Base-by-base conservation (phyloP, 2,113 vertebrate species). In the Tachycineta bicolor region DNA sequence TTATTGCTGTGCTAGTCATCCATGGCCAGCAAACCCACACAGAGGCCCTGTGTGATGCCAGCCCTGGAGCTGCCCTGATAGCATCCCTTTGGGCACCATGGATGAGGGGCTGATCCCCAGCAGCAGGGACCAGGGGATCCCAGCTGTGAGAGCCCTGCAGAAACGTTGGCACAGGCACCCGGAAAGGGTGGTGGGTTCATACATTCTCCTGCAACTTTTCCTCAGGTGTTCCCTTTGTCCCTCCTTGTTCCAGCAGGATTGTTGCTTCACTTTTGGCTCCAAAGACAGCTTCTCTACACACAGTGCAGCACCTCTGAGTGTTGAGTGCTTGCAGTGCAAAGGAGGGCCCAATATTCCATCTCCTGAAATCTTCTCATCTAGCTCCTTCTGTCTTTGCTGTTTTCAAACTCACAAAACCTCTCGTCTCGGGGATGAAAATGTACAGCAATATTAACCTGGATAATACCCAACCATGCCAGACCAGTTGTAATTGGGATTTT, bases 151-250 rank as follows among this genome's bases (percentile, higher is more conserved):
- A 4, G 8, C 3, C 5, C 15, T 33, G 17, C 5, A 78, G 59
- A 26, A 59, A 4, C 0, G 0, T 15, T 46, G 19, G 19, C 15
- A 74, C 0, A 0, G 44, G 31, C 37, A 67, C 10, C 8, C 2
- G 1, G 29, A 44, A 73, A 14, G 19, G 4, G 4, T 8, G 6
- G 1, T 11, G 4, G 1, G 8, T 10, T 74, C 26, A 12, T 14
- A 22, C 19, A 4, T 3, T 43, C 25, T 67, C 17, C 23, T 24
- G 17, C 5, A 0, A 69, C 41, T 53, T 12, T 14, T 67, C 16
- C 46, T 76, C 1, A 2, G 28, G 14, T 1, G 1, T 12, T 37
- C 28, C 16, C 26, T 65, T 20, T 39, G n/a, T 70, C 26, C 6
- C 6, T 46, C 12, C 19, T 19, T 39, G 7, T 22, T 64, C 34